phyloP scores from a whole-genome alignment of 2,888 invertebrate genomes.

The Cephalotes varians region DNA sequence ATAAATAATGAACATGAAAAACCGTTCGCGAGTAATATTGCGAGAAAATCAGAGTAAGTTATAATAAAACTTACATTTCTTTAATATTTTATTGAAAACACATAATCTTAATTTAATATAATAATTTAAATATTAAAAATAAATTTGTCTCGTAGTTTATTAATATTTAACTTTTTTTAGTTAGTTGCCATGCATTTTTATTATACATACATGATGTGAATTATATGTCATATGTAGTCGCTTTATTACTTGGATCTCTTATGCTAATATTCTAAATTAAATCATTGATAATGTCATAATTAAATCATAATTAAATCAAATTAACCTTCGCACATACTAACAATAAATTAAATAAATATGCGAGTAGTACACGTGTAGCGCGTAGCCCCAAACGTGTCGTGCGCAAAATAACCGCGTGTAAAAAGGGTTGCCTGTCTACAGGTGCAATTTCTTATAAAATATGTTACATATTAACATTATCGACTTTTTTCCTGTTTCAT shows the following conservation, averaged over 20 bases:
- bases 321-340: background rate
- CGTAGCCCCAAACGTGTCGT: background rate
- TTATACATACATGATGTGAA: background rate
- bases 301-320: slow-evolving; percentile 10
- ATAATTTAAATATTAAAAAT: background rate
- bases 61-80: too few relatives aligned
- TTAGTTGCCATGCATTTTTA: background rate
- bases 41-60: background rate
- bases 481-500: slow-evolving; percentile 58
- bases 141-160: background rate
- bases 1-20: too few relatives aligned
- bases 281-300: background rate
- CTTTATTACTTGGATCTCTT: background rate
- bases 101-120: too few relatives aligned
- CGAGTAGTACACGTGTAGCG: background rate
- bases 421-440: background rate
- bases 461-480: background rate
- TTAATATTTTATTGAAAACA: background rate
- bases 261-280: background rate
- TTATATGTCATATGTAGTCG: background rate
- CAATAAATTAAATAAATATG: background rate
- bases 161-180: background rate
- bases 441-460: background rate
- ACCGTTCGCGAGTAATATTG: too few relatives aligned
- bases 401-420: background rate